Evolutionary conservation across 2,888 invertebrate species (phyloP).

Genomic region (Dorcus hopei): DNA sequence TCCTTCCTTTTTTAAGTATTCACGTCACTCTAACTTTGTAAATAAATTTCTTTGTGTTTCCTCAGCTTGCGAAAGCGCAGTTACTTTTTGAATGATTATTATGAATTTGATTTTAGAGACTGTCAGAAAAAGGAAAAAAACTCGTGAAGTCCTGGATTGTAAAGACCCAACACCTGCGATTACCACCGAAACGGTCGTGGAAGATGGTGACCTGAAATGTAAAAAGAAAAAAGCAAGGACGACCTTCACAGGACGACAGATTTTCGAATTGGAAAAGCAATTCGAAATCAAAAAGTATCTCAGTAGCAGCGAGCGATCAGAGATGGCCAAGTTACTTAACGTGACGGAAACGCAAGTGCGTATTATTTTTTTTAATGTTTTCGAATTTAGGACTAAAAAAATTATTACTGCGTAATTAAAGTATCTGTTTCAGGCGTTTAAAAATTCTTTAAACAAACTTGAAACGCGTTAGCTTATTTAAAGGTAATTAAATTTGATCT

Average conservation of each 20-base stretch:
- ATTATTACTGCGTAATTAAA: neutral
- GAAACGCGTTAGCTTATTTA: neutral
- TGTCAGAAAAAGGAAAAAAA: constrained; percentile 42
- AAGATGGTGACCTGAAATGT: constrained; percentile 49
- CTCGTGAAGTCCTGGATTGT: constrained; percentile 35
- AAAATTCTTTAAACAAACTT: neutral
- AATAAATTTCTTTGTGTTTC: no score
- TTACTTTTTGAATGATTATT: neutral
- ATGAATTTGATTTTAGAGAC: constrained; percentile 34
- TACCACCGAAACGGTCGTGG: constrained; percentile 43
- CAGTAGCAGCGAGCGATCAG: constrained; percentile 89
- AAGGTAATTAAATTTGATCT: neutral
- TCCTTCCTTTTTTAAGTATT: no score
- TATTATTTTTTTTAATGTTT: constrained; percentile 3
- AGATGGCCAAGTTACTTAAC: constrained; percentile 89
- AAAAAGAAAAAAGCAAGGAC: constrained; percentile 87
- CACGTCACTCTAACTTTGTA: no score
- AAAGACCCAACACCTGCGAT: constrained; percentile 40
- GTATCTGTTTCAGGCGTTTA: neutral
- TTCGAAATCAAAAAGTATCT: constrained; percentile 96
- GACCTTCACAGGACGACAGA: constrained; percentile 93
- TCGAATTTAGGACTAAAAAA: neutral
- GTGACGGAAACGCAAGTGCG: constrained; percentile 96
- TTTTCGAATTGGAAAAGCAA: constrained; percentile 94
- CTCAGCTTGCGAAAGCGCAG: neutral